Base-by-base conservation (phyloP, 2,888 invertebrate genomes). In the Coleophora flavipennella region DNA sequence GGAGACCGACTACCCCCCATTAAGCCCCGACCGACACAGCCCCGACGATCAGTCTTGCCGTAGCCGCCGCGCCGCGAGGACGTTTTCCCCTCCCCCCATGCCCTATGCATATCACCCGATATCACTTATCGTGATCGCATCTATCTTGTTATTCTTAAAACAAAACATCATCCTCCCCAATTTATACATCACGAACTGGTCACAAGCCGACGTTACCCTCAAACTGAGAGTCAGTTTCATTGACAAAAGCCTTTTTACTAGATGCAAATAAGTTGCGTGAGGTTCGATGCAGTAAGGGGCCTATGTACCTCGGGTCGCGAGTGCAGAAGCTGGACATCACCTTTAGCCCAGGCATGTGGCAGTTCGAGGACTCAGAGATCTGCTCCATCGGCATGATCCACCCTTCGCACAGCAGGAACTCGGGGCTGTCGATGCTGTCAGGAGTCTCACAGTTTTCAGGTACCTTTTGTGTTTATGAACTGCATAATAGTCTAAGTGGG, bases 331-430 rank as follows among this genome's bases (percentile, higher is more conserved):
- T 49, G 44, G 40, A 47, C 39, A 41, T 45, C 11, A 43, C 35
- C 27, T 45, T 48, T 39, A 45, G 31, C 28, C 46, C 48, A 32
- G 46, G 46, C 14, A 89, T 90, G 89, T 91, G 91, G 90, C 88
- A 89, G 64, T 87, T 88, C 49, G 90, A 89, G 57, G 89, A 88
- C 54, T 87, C 89, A 47, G 93, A 93, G 86, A 93, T 93, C 72
- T 93, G 90, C 75, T 92, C 94, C 59, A 93, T 94, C 72, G 94
- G 93, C 70, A 94, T 94, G 93, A 91, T 78, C 51, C 88, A 89
- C 57, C 89, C 89, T 32, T 88, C 89, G 35, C 85, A 87, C 69
- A 89, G 88, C 69, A 83, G 88, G 67, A 91, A 92, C 61, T 93
- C 93, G 62, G 93, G 93, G 85, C 86, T 81, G 25, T 81, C 80